phyloP scores from a whole-genome alignment of 2,113 vertebrate species.

The Thryonomys swinderianus region DNA sequence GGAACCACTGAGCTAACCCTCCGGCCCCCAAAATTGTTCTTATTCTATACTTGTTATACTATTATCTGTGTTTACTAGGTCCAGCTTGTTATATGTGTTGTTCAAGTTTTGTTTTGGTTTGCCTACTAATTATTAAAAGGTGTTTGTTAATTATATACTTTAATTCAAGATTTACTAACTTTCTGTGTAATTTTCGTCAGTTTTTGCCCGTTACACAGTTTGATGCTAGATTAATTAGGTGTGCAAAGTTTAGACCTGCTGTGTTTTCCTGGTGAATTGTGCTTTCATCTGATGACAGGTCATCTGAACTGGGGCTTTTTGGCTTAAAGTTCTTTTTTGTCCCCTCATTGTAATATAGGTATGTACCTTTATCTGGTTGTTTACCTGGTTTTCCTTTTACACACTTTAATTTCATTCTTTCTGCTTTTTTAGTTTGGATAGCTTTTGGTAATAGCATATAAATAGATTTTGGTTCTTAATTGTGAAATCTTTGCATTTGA shows the following conservation, averaged over 20 bases:
- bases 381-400: slow-evolving; percentile 17
- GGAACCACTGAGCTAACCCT: no score
- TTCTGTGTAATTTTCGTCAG: background rate
- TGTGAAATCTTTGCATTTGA: slow-evolving; percentile 53
- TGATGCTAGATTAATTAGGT: slow-evolving; percentile 20
- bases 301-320: slow-evolving; percentile 18
- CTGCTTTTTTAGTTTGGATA: background rate
- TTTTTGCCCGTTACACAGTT: slow-evolving; percentile 38
- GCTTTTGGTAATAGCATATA: background rate
- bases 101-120: slow-evolving; percentile 44
- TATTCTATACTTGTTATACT: background rate
- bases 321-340: background rate
- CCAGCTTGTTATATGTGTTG: background rate
- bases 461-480: background rate
- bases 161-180: slow-evolving; percentile 9
- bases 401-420: background rate
- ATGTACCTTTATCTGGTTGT: slow-evolving; percentile 1
- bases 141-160: background rate
- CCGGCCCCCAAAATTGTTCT: no score
- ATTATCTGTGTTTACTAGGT: background rate
- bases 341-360: background rate
- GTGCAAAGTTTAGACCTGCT: background rate
- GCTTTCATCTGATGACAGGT: background rate
- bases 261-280: background rate
- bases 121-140: background rate